Evolutionary conservation across 1,140 invertebrate genomes (phyloP).

Genomic region (Pomacea maculata): DNA sequence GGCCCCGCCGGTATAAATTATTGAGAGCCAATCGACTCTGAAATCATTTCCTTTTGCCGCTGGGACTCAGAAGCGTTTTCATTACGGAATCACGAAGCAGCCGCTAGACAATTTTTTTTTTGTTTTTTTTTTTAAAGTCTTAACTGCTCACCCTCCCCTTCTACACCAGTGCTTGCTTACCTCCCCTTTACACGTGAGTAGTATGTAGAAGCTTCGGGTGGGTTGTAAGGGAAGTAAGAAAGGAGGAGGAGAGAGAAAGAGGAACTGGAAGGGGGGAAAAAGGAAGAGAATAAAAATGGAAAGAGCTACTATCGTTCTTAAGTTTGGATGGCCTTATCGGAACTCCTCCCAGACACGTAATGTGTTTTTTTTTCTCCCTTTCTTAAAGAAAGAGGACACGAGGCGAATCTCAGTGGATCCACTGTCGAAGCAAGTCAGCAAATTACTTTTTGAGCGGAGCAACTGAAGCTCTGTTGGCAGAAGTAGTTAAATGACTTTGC

Average conservation of each 20-base stretch:
- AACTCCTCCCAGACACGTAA: too few species aligned
- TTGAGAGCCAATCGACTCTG: conserved; percentile 9
- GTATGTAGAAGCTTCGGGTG: neutral
- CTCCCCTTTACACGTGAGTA: neutral
- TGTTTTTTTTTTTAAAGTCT: neutral
- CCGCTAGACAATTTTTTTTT: neutral
- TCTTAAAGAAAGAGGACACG: too few species aligned
- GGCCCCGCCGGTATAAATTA: conserved; percentile 1
- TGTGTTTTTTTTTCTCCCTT: too few species aligned
- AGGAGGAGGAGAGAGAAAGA: neutral
- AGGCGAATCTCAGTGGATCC: too few species aligned
- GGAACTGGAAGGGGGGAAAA: neutral
- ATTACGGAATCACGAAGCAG: neutral
- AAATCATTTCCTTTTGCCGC: neutral
- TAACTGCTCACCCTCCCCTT: neutral
- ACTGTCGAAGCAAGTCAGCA: too few species aligned
- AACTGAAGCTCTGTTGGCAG: too few species aligned
- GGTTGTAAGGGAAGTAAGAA: neutral
- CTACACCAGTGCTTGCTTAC: neutral
- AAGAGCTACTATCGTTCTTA: neutral
- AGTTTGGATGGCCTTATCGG: neutral
- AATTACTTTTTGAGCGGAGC: too few species aligned
- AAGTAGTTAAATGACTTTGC: too few species aligned
- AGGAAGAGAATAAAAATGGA: neutral
- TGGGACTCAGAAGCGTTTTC: conserved; percentile 4